Conservation (phyloP, 2,797 vertebrate species). For the Pagetopsis macropterus region DNA sequence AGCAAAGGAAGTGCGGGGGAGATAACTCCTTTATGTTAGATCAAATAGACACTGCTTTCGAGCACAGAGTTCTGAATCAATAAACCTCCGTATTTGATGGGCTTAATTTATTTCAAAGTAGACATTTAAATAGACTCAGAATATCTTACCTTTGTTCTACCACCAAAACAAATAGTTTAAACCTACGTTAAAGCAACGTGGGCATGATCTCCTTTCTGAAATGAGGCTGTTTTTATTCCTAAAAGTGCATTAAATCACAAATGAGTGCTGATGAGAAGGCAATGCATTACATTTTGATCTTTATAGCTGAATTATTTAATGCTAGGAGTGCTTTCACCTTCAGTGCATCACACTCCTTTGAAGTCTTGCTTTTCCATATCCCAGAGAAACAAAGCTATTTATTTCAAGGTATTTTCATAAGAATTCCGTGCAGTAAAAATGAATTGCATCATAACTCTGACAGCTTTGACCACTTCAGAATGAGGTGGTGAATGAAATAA, state of each 20-base stretch:
- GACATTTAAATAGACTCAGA: constrained; percentile 48
- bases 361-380: constrained; percentile 57
- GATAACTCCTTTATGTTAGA: constrained; percentile 49
- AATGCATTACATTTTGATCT: constrained; percentile 63
- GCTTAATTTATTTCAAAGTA: constrained; percentile 59
- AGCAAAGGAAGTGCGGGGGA: constrained; percentile 9
- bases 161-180: constrained; percentile 24
- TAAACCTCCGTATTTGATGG: constrained; percentile 46
- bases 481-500: constrained; percentile 22
- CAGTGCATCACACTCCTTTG: constrained; percentile 52
- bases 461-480: constrained; percentile 24
- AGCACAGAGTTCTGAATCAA: constrained; percentile 56
- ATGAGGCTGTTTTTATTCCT: constrained; percentile 56
- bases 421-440: constrained; percentile 26
- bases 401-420: constrained; percentile 59
- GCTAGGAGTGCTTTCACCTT: constrained; percentile 57
- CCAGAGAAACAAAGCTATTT: constrained; percentile 51
- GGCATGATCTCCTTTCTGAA: constrained; percentile 39
- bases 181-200: constrained; percentile 42
- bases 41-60: constrained; percentile 51
- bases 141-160: constrained; percentile 59
- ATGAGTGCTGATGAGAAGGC: constrained; percentile 61
- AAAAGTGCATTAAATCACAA: constrained; percentile 64
- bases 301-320: constrained; percentile 61
- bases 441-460: constrained; percentile 28